Conservation (phyloP, 2,797 vertebrate genomes). For the Helarctos malayanus region DNA sequence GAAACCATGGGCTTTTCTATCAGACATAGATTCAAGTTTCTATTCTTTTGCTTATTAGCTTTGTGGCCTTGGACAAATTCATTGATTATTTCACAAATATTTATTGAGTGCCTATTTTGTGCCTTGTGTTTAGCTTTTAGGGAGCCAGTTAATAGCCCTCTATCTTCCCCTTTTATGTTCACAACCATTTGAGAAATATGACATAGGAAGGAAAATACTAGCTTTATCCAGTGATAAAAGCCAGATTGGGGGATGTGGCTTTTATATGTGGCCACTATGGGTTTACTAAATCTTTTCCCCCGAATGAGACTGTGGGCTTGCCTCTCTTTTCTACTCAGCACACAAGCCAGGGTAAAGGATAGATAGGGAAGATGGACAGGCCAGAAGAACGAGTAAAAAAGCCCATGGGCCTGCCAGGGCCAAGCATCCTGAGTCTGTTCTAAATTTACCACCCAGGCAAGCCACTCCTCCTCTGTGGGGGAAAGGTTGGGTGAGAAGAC, state of each 20-base stretch:
- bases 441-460: background rate
- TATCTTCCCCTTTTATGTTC: background rate
- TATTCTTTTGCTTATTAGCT: background rate
- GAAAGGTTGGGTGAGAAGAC: background rate
- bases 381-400: background rate
- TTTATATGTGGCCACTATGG: background rate
- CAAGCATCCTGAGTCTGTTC: background rate
- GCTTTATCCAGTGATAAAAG: conserved; percentile 3
- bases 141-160: background rate
- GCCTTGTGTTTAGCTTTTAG: conserved; percentile 12
- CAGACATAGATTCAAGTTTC: background rate
- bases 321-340: background rate
- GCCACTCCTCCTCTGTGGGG: background rate
- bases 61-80: background rate
- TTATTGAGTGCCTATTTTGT: background rate
- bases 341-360: background rate
- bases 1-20: conserved; percentile 41
- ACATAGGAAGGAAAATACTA: conserved; percentile 16
- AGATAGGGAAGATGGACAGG: background rate
- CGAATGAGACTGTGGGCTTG: background rate
- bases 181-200: conserved; percentile 28
- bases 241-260: background rate
- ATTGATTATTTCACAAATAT: conserved; percentile 46
- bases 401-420: background rate
- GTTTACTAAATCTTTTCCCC: background rate